Evolutionary conservation across 2,113 vertebrate genomes (phyloP).

Genomic region (Cnemophilus loriae): DNA sequence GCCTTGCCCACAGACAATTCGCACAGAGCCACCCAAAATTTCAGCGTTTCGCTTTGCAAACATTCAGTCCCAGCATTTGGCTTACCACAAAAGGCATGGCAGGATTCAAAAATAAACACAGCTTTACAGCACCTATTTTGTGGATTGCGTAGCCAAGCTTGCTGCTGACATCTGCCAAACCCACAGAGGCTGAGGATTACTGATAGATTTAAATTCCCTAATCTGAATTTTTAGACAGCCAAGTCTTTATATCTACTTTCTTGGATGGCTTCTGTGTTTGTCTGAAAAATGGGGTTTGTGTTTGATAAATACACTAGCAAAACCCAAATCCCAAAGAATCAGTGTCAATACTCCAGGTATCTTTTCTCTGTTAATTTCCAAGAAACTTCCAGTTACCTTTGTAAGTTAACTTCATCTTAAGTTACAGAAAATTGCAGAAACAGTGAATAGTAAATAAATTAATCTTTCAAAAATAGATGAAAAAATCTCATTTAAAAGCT

Average conservation of each 20-base stretch:
- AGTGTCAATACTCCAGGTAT: background rate
- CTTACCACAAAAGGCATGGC: background rate
- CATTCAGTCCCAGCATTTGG: background rate
- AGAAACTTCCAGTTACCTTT: background rate
- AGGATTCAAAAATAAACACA: background rate
- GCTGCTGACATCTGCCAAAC: background rate
- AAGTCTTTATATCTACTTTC: background rate
- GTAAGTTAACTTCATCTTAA: background rate
- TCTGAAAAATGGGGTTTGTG: background rate
- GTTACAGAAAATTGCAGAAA: background rate
- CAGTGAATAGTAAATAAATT: background rate
- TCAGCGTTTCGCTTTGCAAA: background rate
- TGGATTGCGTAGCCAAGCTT: background rate
- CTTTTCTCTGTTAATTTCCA: background rate
- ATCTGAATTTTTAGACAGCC: background rate
- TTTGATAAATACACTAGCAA: background rate
- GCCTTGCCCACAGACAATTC: background rate
- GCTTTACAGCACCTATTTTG: background rate
- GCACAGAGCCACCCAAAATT: background rate
- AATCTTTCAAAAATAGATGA: background rate
- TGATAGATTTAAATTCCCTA: background rate
- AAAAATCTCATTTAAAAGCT: background rate
- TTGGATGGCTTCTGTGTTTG: background rate
- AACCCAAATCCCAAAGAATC: background rate
- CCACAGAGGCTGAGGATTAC: background rate